Evolutionary conservation across 2,113 vertebrate species (phyloP).

Genomic region (Ursus arctos): DNA sequence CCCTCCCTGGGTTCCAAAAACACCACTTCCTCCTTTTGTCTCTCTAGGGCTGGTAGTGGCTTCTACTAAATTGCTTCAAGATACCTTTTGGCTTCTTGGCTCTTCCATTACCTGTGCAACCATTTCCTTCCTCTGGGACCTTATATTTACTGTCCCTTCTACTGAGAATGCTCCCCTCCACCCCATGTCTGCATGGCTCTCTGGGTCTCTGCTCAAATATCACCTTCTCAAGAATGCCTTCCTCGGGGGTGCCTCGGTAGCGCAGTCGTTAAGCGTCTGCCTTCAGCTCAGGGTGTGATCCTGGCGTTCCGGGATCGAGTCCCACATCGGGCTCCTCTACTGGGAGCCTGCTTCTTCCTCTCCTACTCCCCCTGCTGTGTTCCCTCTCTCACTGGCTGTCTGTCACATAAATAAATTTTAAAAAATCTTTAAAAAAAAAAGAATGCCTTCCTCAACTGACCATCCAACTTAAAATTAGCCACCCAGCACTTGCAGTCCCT

Average conservation of each 20-base stretch:
- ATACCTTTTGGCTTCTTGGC: background rate
- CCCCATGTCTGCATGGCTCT: background rate
- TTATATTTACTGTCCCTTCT: background rate
- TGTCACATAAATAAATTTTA: no score
- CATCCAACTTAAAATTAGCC: background rate
- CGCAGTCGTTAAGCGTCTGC: no score
- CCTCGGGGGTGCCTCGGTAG: no score
- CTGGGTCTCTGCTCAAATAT: background rate
- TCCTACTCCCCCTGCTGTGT: no score
- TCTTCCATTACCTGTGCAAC: background rate
- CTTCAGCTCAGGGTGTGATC: no score
- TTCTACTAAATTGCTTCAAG: background rate
- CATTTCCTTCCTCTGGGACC: background rate
- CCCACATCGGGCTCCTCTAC: no score
- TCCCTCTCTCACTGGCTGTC: no score
- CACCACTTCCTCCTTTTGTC: background rate
- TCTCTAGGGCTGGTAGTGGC: background rate
- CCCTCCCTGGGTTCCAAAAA: background rate
- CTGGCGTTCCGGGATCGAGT: no score
- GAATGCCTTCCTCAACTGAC: background rate
- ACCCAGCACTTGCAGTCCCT: background rate
- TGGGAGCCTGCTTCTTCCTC: no score
- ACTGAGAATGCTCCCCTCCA: background rate
- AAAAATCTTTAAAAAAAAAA: no score
- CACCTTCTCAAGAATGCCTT: background rate